Evolutionary conservation across 2,888 invertebrate genomes (phyloP), one percentile per base, ranked within the genome.

Genomic region (Anodontia alba): DNA sequence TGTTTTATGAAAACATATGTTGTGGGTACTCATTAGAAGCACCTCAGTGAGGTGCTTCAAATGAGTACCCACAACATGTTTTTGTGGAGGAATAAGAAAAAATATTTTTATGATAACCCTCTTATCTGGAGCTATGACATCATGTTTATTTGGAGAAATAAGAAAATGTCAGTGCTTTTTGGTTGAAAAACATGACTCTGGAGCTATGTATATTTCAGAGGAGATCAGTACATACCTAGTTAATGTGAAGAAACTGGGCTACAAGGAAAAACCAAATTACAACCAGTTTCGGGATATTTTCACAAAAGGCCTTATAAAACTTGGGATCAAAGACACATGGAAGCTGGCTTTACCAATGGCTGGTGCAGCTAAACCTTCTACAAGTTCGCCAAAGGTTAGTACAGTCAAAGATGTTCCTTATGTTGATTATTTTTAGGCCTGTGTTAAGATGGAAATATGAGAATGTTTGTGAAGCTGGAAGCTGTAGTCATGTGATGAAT

Each of bases 241-340:
- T 81, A 97, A 97, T 92, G 96, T 97, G 29, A 95, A 96, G 54
- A 96, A 96, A 87, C 95, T 98, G 57, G 96, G 96, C 43, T 97
- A 97, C 92, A 96, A 96, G 72, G 96, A 97, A 83, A 95, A 96
- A 89, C 98, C 98, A 0, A 96, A 97, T 93, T 98, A 98, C 93
- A 95, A 96, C 29, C 96, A 96, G 84, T 97, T 96, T 90, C 96
- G 96, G 88, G 96, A 95, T 84, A 94, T 97, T 46, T 96, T 98
- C 89, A 95, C 95, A 87, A 96, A 95, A 80, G 97, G 97, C 87
- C 95, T 97, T 51, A 96, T 90, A 15, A 89, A 90, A 54, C 80
- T 85, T 7, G 89, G 90, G 23, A 74, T 85, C 12, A 88, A 83
- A 66, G 89, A 91, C 79, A 90, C 91, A 77, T 91, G 91, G 91